phyloP scores from a whole-genome alignment of 2,113 vertebrate species.

The Nothoprocta perdicaria region DNA sequence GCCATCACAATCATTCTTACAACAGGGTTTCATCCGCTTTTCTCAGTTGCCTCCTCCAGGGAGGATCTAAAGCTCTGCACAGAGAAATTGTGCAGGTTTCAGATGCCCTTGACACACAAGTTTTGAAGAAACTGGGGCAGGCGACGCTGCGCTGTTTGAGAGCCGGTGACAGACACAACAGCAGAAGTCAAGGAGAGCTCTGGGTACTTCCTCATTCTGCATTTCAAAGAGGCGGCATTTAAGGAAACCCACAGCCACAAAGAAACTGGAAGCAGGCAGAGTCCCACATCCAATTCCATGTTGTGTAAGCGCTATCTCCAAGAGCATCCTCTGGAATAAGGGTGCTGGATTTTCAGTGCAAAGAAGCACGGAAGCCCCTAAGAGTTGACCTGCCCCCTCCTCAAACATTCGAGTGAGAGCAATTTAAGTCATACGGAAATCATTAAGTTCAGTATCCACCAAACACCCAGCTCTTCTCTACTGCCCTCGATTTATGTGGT shows the following conservation, averaged over 20 bases:
- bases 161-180: not conserved
- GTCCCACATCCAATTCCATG: not conserved
- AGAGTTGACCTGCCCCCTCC: not conserved
- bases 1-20: not conserved
- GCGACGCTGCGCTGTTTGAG: not conserved
- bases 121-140: slow-evolving; percentile 43
- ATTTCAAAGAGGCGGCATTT: not conserved
- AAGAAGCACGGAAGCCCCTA: not conserved
- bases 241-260: not conserved
- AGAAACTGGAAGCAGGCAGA: not conserved
- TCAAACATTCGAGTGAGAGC: not conserved
- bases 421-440: not conserved
- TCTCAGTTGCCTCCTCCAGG: not conserved
- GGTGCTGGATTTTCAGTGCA: fast-evolving
- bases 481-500: not conserved
- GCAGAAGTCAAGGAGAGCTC: not conserved
- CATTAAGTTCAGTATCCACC: not conserved
- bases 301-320: not conserved
- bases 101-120: slow-evolving; percentile 39
- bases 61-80: not conserved
- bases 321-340: fast-evolving
- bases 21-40: slow-evolving; percentile 26
- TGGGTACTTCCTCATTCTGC: not conserved
- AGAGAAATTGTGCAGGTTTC: not conserved
- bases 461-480: not conserved